phyloP scores from a whole-genome alignment of 1,140 invertebrate species.

The Drosophila sechellia region DNA sequence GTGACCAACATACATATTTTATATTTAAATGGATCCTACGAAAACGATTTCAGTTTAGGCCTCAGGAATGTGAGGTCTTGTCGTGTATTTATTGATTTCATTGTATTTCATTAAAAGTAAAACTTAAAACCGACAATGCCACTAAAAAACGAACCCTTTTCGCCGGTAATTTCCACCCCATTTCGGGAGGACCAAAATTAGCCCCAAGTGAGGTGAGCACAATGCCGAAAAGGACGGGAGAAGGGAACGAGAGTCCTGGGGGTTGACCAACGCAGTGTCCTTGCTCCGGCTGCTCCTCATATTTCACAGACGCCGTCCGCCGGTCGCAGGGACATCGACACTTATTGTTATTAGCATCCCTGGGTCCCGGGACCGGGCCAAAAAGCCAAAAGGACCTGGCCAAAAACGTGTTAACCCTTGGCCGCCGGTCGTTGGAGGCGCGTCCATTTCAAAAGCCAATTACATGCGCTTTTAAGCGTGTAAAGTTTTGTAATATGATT shows the following conservation, averaged over 20 bases:
- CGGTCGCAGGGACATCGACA: slow-evolving; percentile 63
- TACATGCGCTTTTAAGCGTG: slow-evolving; percentile 82
- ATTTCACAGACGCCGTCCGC: slow-evolving; percentile 70
- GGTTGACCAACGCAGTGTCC: slow-evolving; percentile 32
- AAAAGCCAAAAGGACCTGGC: slow-evolving; percentile 21
- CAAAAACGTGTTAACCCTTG: slow-evolving; percentile 76
- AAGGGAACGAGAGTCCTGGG: slow-evolving; percentile 1
- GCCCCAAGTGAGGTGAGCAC: slow-evolving; percentile 42
- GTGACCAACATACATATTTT: too few relatives aligned
- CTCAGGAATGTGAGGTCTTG: too few relatives aligned
- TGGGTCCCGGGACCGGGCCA: slow-evolving; percentile 23
- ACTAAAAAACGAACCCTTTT: slow-evolving; percentile 15
- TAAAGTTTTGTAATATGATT: slow-evolving; percentile 83
- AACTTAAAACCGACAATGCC: slow-evolving; percentile 3
- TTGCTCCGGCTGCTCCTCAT: slow-evolving; percentile 56
- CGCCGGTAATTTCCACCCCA: slow-evolving; percentile 5
- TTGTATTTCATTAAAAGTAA: slow-evolving; percentile 5
- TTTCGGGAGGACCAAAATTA: slow-evolving; percentile 16
- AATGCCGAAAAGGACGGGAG: slow-evolving; percentile 11
- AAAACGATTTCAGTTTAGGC: too few relatives aligned
- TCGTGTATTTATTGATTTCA: background rate
- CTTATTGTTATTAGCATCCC: slow-evolving; percentile 81
- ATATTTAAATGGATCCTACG: too few relatives aligned
- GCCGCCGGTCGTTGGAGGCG: slow-evolving; percentile 1
- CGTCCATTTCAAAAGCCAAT: slow-evolving; percentile 80